Evolutionary conservation across 2,797 vertebrate species (phyloP).

Genomic region (Coranthus polyacanthus): DNA sequence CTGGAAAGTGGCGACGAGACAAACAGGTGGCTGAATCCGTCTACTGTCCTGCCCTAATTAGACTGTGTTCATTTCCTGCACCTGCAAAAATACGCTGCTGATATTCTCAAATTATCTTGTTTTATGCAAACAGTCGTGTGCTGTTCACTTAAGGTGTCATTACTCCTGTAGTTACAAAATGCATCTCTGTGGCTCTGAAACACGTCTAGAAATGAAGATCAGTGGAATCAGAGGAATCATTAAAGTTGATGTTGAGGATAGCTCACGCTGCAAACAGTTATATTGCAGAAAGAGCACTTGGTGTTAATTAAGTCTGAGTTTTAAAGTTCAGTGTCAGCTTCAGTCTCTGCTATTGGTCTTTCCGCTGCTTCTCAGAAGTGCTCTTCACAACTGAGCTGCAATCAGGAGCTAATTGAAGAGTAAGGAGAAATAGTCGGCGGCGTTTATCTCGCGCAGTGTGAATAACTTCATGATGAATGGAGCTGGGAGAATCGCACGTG

Average conservation of each 20-base stretch:
- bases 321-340: neutral
- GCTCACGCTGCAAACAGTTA: neutral
- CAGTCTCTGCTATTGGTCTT: neutral
- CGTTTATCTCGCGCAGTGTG: constrained; percentile 35
- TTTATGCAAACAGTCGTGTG: constrained; percentile 54
- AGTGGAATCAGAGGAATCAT: neutral
- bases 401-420: constrained; percentile 21
- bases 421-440: constrained; percentile 35
- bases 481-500: constrained; percentile 28
- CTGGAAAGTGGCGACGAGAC: constrained; percentile 32
- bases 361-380: neutral
- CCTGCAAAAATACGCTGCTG: constrained; percentile 52
- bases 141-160: too few species aligned
- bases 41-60: constrained; percentile 62
- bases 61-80: constrained; percentile 33
- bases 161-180: too few species aligned
- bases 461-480: constrained; percentile 40
- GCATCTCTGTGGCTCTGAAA: neutral
- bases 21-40: constrained; percentile 65
- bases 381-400: constrained; percentile 19
- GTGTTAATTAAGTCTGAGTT: neutral
- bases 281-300: neutral
- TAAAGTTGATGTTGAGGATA: neutral
- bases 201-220: neutral
- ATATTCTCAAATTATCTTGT: constrained; percentile 54